A percentile compares a stretch with the other conserved stretches of the same genome.
phyloP scores from a whole-genome alignment of 92 coral and sea anemone genomes.

The Meandrina meandrites region DNA sequence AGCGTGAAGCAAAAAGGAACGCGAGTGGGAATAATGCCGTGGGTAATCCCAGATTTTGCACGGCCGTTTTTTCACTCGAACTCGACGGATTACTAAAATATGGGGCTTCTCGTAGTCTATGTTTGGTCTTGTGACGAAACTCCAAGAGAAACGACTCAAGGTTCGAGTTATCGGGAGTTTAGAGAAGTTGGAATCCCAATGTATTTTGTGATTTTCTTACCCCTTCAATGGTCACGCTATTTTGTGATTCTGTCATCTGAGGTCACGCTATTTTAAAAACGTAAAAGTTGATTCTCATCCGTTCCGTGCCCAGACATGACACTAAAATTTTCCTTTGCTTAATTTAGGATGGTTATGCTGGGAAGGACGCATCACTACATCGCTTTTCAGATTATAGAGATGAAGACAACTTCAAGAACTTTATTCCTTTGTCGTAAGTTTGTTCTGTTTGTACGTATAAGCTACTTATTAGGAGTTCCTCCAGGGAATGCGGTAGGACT shows the following conservation, averaged over 20 bases:
- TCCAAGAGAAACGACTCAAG: too few relatives aligned
- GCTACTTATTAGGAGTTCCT: neutral
- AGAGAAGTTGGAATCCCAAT: too few relatives aligned
- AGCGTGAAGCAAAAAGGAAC: too few relatives aligned
- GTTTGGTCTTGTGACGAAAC: too few relatives aligned
- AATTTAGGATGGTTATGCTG: slow-evolving; percentile 49
- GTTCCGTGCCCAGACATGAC: neutral
- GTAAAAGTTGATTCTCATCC: too few relatives aligned
- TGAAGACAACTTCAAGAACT: slow-evolving; percentile 85
- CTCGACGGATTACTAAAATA: too few relatives aligned
- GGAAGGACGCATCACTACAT: slow-evolving; percentile 35
- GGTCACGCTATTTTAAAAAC: neutral
- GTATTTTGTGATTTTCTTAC: neutral
- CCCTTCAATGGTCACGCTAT: neutral
- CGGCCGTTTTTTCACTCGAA: too few relatives aligned
- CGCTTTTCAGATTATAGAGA: slow-evolving; percentile 55
- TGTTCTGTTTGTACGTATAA: neutral
- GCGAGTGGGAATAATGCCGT: too few relatives aligned
- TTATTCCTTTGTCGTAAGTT: slow-evolving; percentile 94
- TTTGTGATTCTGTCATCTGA: neutral
- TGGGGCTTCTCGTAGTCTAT: too few relatives aligned
- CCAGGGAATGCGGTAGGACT: neutral
- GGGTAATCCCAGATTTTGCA: too few relatives aligned
- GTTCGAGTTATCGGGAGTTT: too few relatives aligned
- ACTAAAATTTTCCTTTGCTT: neutral